A percentile compares a stretch with the other conserved stretches of the same genome.
These are phyloP conservation scores for Cyprinus carpio DNA, from an alignment of 2,113 vertebrate species.

Conservation along the genomic window DNA sequence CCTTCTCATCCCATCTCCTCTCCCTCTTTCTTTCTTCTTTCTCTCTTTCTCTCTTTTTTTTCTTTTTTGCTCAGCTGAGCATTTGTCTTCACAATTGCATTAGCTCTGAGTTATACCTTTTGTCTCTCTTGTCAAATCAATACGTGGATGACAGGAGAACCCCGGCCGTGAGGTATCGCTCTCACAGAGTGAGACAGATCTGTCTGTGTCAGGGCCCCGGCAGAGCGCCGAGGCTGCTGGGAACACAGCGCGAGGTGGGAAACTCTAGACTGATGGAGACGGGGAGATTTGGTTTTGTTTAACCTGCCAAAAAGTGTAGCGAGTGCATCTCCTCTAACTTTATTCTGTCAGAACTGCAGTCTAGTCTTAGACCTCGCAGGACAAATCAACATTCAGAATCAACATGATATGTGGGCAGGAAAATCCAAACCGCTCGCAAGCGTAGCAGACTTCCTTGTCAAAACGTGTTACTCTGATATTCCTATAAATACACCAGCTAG, in stretches of 20 bases:
- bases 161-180: constrained; percentile 58
- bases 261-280: constrained; percentile 31
- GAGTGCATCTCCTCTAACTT: constrained; percentile 35
- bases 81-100: constrained; percentile 62
- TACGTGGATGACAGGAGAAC: constrained; percentile 56
- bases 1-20: constrained; percentile 39
- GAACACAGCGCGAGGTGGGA: constrained; percentile 9
- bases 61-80: constrained; percentile 54
- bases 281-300: constrained; percentile 35
- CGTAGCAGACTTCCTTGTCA: constrained; percentile 1
- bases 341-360: constrained; percentile 34
- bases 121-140: constrained; percentile 62
- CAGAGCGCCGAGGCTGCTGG: constrained; percentile 19
- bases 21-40: not conserved
- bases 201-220: constrained; percentile 41
- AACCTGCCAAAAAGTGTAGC: constrained; percentile 34
- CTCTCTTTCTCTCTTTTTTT: not conserved
- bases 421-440: constrained; percentile 10
- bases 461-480: constrained; percentile 10
- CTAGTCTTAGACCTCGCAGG: constrained; percentile 16
- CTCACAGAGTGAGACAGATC: constrained; percentile 41
- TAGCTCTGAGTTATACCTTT: constrained; percentile 59
- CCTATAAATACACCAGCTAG: not conserved
- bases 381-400: not conserved
- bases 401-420: constrained; percentile 3